Evolutionary conservation across 2,797 vertebrate genomes (phyloP).

Genomic region (Pantherophis alleghaniensis): DNA sequence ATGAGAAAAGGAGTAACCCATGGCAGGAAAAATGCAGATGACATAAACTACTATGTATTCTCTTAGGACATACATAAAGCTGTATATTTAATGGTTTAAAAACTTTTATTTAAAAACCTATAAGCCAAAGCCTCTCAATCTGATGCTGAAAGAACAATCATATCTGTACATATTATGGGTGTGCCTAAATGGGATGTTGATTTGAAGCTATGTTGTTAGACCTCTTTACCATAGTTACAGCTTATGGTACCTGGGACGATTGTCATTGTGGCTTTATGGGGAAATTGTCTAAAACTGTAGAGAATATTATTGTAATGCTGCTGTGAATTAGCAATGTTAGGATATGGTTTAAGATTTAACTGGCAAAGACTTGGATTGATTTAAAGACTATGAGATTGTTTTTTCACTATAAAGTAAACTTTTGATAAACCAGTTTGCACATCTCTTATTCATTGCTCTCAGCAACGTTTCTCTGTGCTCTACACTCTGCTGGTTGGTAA

Average conservation of each 20-base stretch:
- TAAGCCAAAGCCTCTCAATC: background rate
- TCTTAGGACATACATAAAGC: background rate
- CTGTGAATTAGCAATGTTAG: background rate
- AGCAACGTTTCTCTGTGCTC: too few relatives aligned
- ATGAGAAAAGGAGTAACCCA: background rate
- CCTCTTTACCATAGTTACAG: background rate
- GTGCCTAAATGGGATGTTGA: background rate
- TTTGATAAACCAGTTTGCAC: too few relatives aligned
- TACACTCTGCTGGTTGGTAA: too few relatives aligned
- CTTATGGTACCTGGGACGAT: background rate
- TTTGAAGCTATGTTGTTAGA: background rate
- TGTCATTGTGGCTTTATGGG: background rate
- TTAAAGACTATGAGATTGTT: too few relatives aligned
- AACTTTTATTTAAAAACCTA: background rate
- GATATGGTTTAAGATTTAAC: too few relatives aligned
- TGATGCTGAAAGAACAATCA: fast-evolving
- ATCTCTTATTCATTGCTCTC: too few relatives aligned
- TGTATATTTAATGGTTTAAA: background rate
- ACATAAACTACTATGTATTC: background rate
- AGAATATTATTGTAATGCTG: background rate
- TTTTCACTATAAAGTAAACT: too few relatives aligned
- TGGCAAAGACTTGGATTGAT: too few relatives aligned
- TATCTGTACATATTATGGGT: fast-evolving
- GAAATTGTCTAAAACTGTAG: too few relatives aligned
- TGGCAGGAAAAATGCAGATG: background rate